Percentiles rank a stretch among this genome's conserved stretches.
These are phyloP conservation scores for Drosophila formosana DNA, from an alignment of 2,888 invertebrate species.

Conservation along the genomic window DNA sequence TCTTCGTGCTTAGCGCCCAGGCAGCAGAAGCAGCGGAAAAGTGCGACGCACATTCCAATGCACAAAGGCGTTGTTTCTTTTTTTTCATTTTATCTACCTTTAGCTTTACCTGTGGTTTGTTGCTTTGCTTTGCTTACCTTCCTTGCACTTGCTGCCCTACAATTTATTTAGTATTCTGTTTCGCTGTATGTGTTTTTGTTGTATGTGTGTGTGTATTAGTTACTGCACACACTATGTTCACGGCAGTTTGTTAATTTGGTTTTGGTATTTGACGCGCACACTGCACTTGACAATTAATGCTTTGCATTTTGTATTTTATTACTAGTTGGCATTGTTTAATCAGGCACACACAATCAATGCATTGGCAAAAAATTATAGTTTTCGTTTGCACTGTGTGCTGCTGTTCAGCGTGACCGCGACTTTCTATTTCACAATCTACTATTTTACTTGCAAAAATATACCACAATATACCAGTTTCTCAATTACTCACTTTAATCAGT, in stretches of 20 bases:
- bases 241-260: constrained; percentile 19
- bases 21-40: constrained; percentile 26
- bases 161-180: constrained; percentile 30
- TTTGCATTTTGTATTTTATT: constrained; percentile 46
- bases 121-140: constrained; percentile 42
- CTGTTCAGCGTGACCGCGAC: constrained; percentile 20
- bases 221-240: constrained; percentile 12
- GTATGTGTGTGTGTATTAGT: constrained; percentile 4
- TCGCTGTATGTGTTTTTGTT: constrained; percentile 9
- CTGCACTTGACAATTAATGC: constrained; percentile 31
- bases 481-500: not conserved
- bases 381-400: constrained; percentile 42
- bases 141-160: constrained; percentile 44
- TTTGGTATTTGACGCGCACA: constrained; percentile 36
- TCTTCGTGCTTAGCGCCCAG: constrained; percentile 8
- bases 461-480: not conserved
- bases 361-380: constrained; percentile 55
- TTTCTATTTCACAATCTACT: not conserved
- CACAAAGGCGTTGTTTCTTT: constrained; percentile 39
- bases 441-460: not conserved
- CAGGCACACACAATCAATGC: constrained; percentile 39
- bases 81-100: constrained; percentile 22
- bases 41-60: constrained; percentile 52
- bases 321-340: constrained; percentile 33
- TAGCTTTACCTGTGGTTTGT: constrained; percentile 41